phyloP scores from a whole-genome alignment of 1,140 invertebrate species.

The Listronotus oregonensis region DNA sequence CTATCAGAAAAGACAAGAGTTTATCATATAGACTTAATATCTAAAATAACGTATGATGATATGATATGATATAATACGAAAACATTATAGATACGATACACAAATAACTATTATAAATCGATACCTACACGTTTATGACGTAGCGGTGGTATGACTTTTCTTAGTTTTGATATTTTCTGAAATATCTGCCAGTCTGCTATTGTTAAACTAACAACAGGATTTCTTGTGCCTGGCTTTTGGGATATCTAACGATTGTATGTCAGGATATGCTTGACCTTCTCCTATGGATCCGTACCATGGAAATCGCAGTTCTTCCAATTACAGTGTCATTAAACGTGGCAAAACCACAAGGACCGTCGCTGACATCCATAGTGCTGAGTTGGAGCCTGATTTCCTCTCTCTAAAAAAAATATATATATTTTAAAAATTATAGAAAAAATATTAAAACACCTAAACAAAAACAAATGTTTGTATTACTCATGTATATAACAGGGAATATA shows the following conservation, averaged over 20 bases:
- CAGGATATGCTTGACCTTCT: slow-evolving; percentile 73
- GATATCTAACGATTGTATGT: slow-evolving; percentile 78
- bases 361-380: slow-evolving; percentile 88
- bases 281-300: slow-evolving; percentile 78
- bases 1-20: too few species aligned
- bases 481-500: too few species aligned
- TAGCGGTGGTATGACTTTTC: slow-evolving; percentile 76
- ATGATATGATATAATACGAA: too few species aligned
- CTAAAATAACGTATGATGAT: too few species aligned
- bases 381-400: slow-evolving; percentile 86
- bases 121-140: slow-evolving; percentile 71
- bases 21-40: too few species aligned
- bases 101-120: too few species aligned
- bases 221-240: slow-evolving; percentile 76
- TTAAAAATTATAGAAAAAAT: too few species aligned
- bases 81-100: too few species aligned
- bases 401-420: slow-evolving; percentile 54
- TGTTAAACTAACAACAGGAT: slow-evolving; percentile 77
- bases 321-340: slow-evolving; percentile 88
- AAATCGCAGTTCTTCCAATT: slow-evolving; percentile 81
- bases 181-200: slow-evolving; percentile 80
- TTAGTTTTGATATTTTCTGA: slow-evolving; percentile 76
- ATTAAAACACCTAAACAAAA: too few species aligned
- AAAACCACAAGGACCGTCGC: slow-evolving; percentile 84
- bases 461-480: too few species aligned